Conservation (phyloP, 1,140 invertebrate genomes). For the Grapholita molesta region DNA sequence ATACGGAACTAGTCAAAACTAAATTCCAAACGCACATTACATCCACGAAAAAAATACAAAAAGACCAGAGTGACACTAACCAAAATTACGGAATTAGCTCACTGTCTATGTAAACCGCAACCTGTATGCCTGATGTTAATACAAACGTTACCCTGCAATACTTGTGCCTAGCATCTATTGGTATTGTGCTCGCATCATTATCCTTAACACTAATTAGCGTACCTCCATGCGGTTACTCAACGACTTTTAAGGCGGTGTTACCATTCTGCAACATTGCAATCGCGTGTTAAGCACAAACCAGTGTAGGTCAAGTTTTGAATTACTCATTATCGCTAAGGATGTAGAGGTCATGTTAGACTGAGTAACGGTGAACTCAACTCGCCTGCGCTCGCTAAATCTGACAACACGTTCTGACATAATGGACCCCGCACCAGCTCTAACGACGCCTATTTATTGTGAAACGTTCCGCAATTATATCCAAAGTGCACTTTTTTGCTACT, state of each 20-base stretch:
- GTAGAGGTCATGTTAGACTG: constrained; percentile 13
- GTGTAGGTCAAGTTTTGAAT: not conserved
- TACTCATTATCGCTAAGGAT: not conserved
- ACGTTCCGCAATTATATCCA: constrained; percentile 22
- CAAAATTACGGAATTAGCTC: not conserved
- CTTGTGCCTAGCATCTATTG: not conserved
- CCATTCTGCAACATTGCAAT: not conserved
- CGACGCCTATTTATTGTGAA: constrained; percentile 50
- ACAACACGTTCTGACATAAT: constrained; percentile 24
- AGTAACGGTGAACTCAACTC: constrained; percentile 24
- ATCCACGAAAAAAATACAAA: not conserved
- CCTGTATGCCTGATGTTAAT: not conserved
- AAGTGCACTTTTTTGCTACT: constrained; percentile 5
- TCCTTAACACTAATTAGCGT: constrained; percentile 10
- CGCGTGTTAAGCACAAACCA: not conserved
- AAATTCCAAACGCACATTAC: no score
- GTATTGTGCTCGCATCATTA: not conserved
- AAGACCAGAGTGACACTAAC: not conserved
- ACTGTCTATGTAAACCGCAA: not conserved
- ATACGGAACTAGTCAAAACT: no score
- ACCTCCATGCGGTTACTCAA: not conserved
- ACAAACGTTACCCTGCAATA: not conserved
- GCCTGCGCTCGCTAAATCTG: not conserved
- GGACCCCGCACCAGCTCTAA: constrained; percentile 37
- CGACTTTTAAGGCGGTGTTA: not conserved